Evolutionary conservation across 2,113 vertebrate species (phyloP).

Genomic region (Centropristis striata): DNA sequence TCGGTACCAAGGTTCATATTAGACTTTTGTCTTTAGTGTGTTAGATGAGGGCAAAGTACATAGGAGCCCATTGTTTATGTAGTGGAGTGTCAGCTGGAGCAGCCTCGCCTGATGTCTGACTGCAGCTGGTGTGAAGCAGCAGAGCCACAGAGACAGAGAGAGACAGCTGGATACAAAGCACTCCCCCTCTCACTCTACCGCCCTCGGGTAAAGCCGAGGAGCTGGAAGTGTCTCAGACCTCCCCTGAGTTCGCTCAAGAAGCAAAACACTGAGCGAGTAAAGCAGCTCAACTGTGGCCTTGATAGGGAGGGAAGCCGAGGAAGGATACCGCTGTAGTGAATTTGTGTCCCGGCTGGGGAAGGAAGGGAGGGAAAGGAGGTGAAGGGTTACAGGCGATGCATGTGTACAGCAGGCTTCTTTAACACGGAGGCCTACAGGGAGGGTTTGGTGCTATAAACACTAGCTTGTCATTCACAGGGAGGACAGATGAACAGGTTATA

Average conservation of each 20-base stretch:
- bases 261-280: constrained; percentile 35
- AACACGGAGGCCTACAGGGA: constrained; percentile 47
- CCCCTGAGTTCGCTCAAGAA: constrained; percentile 53
- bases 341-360: background rate
- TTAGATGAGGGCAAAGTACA: constrained; percentile 43
- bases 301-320: constrained; percentile 14
- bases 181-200: background rate
- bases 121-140: constrained; percentile 88
- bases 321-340: constrained; percentile 26
- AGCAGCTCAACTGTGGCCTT: constrained; percentile 20
- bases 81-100: constrained; percentile 89
- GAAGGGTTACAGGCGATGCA: constrained; percentile 46
- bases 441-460: constrained; percentile 64
- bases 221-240: constrained; percentile 57
- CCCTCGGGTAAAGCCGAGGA: constrained; percentile 46
- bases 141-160: constrained; percentile 67
- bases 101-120: constrained; percentile 89
- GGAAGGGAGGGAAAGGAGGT: constrained; percentile 40
- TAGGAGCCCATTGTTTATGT: constrained; percentile 72
- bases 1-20: constrained; percentile 3
- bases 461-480: constrained; percentile 63
- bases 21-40: constrained; percentile 5
- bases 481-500: constrained; percentile 62
- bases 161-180: constrained; percentile 79
- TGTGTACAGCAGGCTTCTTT: constrained; percentile 38